Evolutionary conservation across 1,140 invertebrate genomes (phyloP), one percentile per base, ranked within the genome.

Genomic region (Drosophila santomea): DNA sequence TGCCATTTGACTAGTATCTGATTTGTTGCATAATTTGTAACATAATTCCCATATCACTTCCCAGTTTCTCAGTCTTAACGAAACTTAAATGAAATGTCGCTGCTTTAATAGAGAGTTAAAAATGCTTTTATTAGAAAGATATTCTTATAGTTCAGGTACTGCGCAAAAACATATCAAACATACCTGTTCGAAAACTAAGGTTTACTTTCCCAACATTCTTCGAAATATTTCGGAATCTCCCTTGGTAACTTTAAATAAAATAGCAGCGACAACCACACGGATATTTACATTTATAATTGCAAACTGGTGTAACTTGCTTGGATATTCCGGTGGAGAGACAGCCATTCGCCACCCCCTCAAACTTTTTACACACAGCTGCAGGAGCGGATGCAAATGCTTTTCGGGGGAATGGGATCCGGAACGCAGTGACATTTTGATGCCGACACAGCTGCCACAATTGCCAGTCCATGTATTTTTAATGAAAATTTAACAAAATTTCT

Each of bases 271-370:
- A 54, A 20, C n/a, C 48, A 35, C 6, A 17, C 48, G 73, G 12
- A 61, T 80, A 78, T 88, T 85, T 85, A 59, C 74, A 86, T 86
- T 82, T 86, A 75, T 85, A 86, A 85, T 85, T 86, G 79, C 52
- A 73, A 72, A 80, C 50, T 74, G 68, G 48, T 89, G 83, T 79
- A 59, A 72, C 68, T 50, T 78, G 69, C 68, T 74, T 78, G 73
- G 38, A 62, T 58, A 68, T 56, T 56, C 74, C 48, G 47, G 60
- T 57, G 50, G 55, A 67, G 20, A n/a, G 32, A 17, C 41, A 35
- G 28, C 48, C 43, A 43, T 39, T 50, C 28, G 8, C 8, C 10
- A 23, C 36, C 43, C 28, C 15, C 11, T n/a, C 10, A 50, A 59
- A 57, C 44, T 59, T 63, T 72, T 82, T 58, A 59, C 72, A 61